Evolutionary conservation across 2,888 invertebrate species (phyloP), one percentile per base, ranked within the genome.

Genomic region (Hoplodrina blanda): DNA sequence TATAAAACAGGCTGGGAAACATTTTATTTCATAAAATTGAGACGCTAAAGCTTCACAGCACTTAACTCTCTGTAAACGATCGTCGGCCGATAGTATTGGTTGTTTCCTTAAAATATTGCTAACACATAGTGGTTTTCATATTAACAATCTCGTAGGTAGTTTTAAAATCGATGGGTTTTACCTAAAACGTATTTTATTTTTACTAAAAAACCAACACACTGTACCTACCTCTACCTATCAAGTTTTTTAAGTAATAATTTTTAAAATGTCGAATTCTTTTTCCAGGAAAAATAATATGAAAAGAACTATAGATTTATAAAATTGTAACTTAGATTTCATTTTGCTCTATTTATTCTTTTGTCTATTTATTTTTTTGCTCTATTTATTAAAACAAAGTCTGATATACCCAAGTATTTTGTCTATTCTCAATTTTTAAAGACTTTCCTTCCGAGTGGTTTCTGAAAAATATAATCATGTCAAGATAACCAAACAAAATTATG

Each of bases 51-150:
- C 82, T 81, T 85, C 80, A 41, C 56, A 84, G 84, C 86, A 85
- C 85, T 85, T 84, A 86, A 88, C 85, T 89, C 89, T 89, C 89
- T 88, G 90, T 91, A 91, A 91, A 89, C 68, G 70, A 87, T 81
- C 85, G 77, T 60, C 75, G 78, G 83, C 76, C 80, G 89, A 89
- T 90, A 85, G 85, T 89, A 90, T 91, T 89, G 90, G 88, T 80
- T 87, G 87, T 87, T 88, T 83, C 84, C 86, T 88, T 87, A 88
- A 92, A 89, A 91, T 90, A 91, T 89, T 82, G 84, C 81, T 74
- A 66, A 72, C 71, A 75, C 69, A 81, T 74, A 80, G 81, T 72
- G 69, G 74, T 82, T 72, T 75, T 71, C 78, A 74, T 67, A 76
- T 82, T 71, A 74, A 70, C 76, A 66, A 78, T 62, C 76, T 69